Percentiles rank a stretch among this genome's conserved stretches.
Conservation (phyloP, 2,113 vertebrate genomes). For the Oxyruncus cristatus region DNA sequence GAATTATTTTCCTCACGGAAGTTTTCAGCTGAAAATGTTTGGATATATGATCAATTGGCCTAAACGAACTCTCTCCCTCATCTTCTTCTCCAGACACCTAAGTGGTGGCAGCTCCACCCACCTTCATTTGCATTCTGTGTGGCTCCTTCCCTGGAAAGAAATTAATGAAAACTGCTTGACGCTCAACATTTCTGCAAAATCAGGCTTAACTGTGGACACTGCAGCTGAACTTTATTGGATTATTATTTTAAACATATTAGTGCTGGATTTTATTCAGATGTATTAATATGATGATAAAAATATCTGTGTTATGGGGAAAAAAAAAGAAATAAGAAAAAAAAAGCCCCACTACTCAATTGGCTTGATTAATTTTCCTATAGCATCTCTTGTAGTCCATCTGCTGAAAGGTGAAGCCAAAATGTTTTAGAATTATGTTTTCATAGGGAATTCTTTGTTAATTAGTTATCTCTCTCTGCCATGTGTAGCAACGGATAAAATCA, state of each 20-base stretch:
- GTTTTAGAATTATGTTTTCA: constrained; percentile 69
- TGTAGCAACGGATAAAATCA: constrained; percentile 60
- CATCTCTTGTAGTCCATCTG: constrained; percentile 65
- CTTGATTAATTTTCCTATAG: constrained; percentile 46
- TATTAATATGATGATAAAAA: constrained; percentile 23
- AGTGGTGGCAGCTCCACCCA: constrained; percentile 10
- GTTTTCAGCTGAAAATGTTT: constrained; percentile 15
- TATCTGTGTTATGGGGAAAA: background rate
- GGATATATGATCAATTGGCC: background rate
- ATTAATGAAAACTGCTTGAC: background rate
- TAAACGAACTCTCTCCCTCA: background rate
- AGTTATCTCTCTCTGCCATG: constrained; percentile 66
- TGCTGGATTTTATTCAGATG: constrained; percentile 6
- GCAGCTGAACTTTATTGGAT: background rate
- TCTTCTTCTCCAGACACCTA: constrained; percentile 15
- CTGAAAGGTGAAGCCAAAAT: constrained; percentile 69
- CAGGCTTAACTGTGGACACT: background rate
- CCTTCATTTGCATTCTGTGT: background rate
- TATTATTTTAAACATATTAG: background rate
- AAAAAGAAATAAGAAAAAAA: background rate
- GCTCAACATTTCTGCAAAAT: background rate
- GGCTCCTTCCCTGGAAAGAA: background rate
- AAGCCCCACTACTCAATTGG: background rate
- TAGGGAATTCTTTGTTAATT: constrained; percentile 70
- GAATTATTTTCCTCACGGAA: background rate